Evolutionary conservation across 1,140 invertebrate genomes (phyloP).

Genomic region (Drosophila nigromelanica): DNA sequence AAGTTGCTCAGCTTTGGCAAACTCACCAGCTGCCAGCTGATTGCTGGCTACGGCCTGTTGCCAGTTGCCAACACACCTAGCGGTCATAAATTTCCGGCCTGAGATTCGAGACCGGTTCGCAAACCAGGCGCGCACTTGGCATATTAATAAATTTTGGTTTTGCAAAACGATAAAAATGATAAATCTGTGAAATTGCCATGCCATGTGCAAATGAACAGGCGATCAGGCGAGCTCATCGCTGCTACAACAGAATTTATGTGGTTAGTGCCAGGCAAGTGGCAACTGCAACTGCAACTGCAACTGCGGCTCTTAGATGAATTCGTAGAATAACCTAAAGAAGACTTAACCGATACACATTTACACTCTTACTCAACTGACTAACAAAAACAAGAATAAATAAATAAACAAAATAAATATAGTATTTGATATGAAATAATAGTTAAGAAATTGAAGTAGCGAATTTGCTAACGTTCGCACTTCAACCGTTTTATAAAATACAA

Average conservation of each 20-base stretch:
- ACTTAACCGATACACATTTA: slow-evolving; percentile 16
- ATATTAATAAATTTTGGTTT: slow-evolving; percentile 62
- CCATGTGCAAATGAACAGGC: slow-evolving; percentile 67
- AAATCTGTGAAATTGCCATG: slow-evolving; percentile 66
- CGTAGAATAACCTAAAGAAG: not conserved
- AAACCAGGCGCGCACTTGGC: slow-evolving; percentile 26
- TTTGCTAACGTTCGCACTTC: too few relatives aligned
- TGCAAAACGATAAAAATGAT: slow-evolving; percentile 54
- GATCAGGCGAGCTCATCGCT: slow-evolving; percentile 35
- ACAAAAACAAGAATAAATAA: too few relatives aligned
- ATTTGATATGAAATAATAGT: not conserved
- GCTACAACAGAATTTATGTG: slow-evolving; percentile 61
- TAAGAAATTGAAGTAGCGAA: too few relatives aligned
- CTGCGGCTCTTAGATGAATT: slow-evolving; percentile 49
- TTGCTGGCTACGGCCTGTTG: not conserved
- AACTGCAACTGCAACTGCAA: slow-evolving; percentile 34
- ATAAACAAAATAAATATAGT: too few relatives aligned
- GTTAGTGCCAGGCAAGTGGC: slow-evolving; percentile 60
- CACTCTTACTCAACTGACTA: slow-evolving; percentile 28
- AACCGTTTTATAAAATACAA: too few relatives aligned
- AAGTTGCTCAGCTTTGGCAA: slow-evolving; percentile 6
- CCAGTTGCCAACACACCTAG: slow-evolving; percentile 2
- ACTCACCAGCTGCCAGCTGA: not conserved
- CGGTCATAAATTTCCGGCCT: slow-evolving; percentile 44
- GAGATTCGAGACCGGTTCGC: slow-evolving; percentile 52